Conservation (phyloP, 2,113 vertebrate genomes). For the Acrocephalus kingi region DNA sequence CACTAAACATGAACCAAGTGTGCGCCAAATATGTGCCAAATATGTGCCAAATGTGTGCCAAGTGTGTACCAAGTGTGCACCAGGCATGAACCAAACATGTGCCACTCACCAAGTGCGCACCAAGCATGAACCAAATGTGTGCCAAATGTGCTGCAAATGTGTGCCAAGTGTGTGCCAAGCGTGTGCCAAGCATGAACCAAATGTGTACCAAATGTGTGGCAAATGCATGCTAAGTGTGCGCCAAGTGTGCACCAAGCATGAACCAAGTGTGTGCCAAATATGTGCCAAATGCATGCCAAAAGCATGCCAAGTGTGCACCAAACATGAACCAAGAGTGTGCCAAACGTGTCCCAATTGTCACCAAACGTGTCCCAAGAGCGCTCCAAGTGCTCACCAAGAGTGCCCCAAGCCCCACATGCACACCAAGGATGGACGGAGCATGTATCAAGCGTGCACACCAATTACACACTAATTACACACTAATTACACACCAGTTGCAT, state of each 20-base stretch:
- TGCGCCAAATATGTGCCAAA: too few species aligned
- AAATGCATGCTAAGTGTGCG: not conserved
- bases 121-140: not conserved
- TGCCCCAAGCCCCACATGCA: accelerated
- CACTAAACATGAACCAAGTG: accelerated
- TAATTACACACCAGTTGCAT: not conserved
- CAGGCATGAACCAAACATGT: too few species aligned
- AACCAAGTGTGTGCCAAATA: accelerated
- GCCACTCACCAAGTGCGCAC: not conserved
- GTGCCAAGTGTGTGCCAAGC: accelerated
- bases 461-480: not conserved
- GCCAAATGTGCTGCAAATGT: too few species aligned
- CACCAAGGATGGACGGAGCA: accelerated
- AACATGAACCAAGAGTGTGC: accelerated
- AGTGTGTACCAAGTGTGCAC: too few species aligned
- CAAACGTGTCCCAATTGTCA: accelerated
- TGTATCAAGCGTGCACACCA: accelerated
- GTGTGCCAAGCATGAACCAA: accelerated
- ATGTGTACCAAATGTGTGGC: not conserved
- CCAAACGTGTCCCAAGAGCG: accelerated
- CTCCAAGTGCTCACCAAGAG: accelerated
- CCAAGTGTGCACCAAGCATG: too few species aligned
- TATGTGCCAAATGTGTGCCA: too few species aligned
- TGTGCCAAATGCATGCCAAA: too few species aligned
- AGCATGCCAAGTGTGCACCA: too few species aligned